Evolutionary conservation across 1,140 invertebrate species (phyloP).

Genomic region (Coboldia fuscipes): DNA sequence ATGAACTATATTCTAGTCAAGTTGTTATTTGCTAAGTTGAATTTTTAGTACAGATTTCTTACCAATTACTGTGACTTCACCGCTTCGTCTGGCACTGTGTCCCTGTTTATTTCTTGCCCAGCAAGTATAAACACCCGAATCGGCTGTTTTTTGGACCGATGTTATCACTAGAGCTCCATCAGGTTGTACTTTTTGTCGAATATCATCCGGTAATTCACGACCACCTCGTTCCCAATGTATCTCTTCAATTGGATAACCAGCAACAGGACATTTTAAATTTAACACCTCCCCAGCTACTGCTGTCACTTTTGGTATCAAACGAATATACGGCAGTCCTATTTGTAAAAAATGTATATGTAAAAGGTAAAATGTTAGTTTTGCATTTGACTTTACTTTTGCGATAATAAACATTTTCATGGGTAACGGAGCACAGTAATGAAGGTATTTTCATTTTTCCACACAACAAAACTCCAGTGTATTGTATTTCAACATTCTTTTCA

Average conservation of each 20-base stretch:
- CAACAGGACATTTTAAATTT: slow-evolving; percentile 63
- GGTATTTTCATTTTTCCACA: no score
- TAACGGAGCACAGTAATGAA: no score
- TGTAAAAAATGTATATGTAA: no score
- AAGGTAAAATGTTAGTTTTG: no score
- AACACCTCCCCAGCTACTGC: slow-evolving; percentile 62
- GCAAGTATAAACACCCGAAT: slow-evolving; percentile 60
- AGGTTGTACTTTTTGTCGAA: slow-evolving; percentile 51
- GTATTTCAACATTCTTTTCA: no score
- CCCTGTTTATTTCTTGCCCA: slow-evolving; percentile 51
- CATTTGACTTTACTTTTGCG: no score
- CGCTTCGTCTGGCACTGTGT: slow-evolving; percentile 43
- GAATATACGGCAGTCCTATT: slow-evolving; percentile 69
- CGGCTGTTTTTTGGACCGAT: slow-evolving; percentile 48
- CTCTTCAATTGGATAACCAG: slow-evolving; percentile 59
- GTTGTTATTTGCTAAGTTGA: slow-evolving; percentile 51
- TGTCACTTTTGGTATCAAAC: slow-evolving; percentile 62
- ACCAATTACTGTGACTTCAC: slow-evolving; percentile 55
- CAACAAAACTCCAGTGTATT: no score
- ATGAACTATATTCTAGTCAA: slow-evolving; percentile 12
- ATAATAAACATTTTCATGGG: no score
- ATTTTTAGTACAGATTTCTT: slow-evolving; percentile 33
- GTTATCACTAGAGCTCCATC: slow-evolving; percentile 52
- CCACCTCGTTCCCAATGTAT: slow-evolving; percentile 62
- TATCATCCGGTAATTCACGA: slow-evolving; percentile 54